phyloP scores from a whole-genome alignment of 2,113 vertebrate species.

The Elgaria multicarinata region DNA sequence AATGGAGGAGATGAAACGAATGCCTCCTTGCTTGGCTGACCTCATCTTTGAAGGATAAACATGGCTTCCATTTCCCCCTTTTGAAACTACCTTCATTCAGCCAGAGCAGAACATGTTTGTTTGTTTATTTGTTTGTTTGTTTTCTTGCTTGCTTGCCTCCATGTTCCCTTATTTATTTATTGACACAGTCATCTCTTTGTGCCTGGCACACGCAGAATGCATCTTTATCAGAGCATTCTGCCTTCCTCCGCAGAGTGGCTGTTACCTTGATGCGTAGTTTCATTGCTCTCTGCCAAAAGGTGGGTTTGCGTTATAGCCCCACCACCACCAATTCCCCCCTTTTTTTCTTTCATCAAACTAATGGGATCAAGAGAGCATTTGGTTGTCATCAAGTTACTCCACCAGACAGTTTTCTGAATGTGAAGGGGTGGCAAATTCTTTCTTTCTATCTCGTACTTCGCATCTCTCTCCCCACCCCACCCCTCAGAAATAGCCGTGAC shows the following conservation, averaged over 20 bases:
- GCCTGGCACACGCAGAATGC: neutral
- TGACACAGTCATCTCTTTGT: neutral
- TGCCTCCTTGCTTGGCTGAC: slow-evolving; percentile 7
- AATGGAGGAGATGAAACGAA: neutral
- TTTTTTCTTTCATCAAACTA: slow-evolving; percentile 54
- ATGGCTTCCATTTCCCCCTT: neutral
- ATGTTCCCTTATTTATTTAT: neutral
- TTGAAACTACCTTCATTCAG: neutral
- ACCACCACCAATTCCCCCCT: neutral
- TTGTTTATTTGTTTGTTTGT: no score
- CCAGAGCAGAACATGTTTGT: fast-evolving
- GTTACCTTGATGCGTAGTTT: neutral
- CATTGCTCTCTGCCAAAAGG: fast-evolving
- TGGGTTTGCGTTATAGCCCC: slow-evolving; percentile 36
- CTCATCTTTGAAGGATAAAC: neutral
- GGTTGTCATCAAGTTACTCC: slow-evolving; percentile 18
- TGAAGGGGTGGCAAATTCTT: slow-evolving; percentile 38
- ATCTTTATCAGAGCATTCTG: neutral
- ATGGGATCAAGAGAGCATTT: slow-evolving; percentile 56
- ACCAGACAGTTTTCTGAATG: slow-evolving; percentile 50
- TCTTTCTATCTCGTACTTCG: slow-evolving; percentile 49
- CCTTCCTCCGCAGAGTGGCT: neutral
- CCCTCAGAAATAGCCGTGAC: slow-evolving; percentile 51
- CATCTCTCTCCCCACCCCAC: slow-evolving; percentile 16
- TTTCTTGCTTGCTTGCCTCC: neutral